Percentiles rank a stretch among this genome's conserved stretches.
phyloP scores from a whole-genome alignment of 2,888 invertebrate species.

The Chrysolina americana region DNA sequence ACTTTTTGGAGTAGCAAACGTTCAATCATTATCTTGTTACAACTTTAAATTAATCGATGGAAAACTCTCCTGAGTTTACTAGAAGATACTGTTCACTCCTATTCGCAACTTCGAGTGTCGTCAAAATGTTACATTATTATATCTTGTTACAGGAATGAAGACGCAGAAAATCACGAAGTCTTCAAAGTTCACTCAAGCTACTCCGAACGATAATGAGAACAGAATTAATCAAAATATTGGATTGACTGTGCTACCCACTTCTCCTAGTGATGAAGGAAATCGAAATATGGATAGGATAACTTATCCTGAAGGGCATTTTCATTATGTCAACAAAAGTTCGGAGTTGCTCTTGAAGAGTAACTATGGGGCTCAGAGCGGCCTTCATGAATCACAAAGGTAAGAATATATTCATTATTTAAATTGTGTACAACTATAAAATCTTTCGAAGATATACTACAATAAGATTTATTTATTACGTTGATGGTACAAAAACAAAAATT shows the following conservation, averaged over 20 bases:
- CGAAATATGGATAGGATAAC: slow-evolving; percentile 55
- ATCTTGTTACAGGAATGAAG: slow-evolving; percentile 52
- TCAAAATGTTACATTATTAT: too few species aligned
- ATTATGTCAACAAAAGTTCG: slow-evolving; percentile 58
- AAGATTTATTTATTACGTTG: too few species aligned
- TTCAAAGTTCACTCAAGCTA: slow-evolving; percentile 67
- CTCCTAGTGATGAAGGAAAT: slow-evolving; percentile 58
- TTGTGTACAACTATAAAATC: too few species aligned
- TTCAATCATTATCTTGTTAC: too few species aligned
- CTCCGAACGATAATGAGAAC: slow-evolving; percentile 64
- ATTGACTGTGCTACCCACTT: slow-evolving; percentile 56
- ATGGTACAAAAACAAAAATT: too few species aligned
- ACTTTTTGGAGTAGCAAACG: too few species aligned
- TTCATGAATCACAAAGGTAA: slow-evolving; percentile 56
- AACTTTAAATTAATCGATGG: too few species aligned
- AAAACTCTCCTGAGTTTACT: too few species aligned
- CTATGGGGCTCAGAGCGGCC: slow-evolving; percentile 53
- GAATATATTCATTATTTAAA: not conserved
- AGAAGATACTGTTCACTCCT: too few species aligned
- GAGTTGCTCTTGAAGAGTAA: slow-evolving; percentile 63
- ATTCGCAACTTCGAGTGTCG: not conserved
- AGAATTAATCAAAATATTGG: slow-evolving; percentile 64
- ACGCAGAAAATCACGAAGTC: slow-evolving; percentile 63
- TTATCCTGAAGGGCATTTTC: slow-evolving; percentile 52
- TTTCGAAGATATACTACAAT: too few species aligned